A percentile compares a stretch with the other conserved stretches of the same genome.
phyloP scores from a whole-genome alignment of 1,140 invertebrate species.

The Onthophagus taurus region DNA sequence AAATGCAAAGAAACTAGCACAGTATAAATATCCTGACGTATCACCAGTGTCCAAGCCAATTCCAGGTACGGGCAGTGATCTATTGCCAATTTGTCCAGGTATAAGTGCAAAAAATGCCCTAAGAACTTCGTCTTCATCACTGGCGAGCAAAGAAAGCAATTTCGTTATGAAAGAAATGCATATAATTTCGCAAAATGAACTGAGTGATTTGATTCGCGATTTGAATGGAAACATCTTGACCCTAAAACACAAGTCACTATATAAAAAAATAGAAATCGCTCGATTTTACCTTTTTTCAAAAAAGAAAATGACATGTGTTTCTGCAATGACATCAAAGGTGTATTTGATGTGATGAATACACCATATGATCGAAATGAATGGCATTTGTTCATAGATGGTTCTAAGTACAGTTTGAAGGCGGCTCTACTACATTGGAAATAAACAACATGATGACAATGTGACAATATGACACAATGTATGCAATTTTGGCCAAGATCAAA shows the following conservation, averaged over 20 bases:
- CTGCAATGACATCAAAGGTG: no score
- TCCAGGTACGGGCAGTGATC: conserved; percentile 15
- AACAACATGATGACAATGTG: no score
- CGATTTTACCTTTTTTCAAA: no score
- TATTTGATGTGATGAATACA: no score
- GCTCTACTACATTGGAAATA: no score
- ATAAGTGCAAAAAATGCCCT: conserved; percentile 11
- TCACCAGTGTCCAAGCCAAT: conserved; percentile 14
- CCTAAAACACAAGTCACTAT: conserved; percentile 8
- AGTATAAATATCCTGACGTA: conserved; percentile 16
- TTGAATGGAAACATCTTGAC: conserved; percentile 11
- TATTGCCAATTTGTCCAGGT: conserved; percentile 15
- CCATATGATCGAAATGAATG: no score
- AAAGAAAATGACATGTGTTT: no score
- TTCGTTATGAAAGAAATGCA: conserved; percentile 4
- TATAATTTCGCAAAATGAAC: conserved; percentile 11
- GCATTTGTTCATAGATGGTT: no score
- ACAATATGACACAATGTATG: no score
- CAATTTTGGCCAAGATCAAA: no score
- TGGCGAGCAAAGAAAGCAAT: conserved; percentile 3
- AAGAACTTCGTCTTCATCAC: conserved; percentile 6
- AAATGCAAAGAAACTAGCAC: conserved; percentile 16
- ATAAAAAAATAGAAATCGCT: conserved; percentile 10
- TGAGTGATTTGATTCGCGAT: no score
- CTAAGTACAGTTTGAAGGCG: no score